Evolutionary conservation across 2,797 vertebrate genomes (phyloP).

Genomic region (Salarias fasciatus): DNA sequence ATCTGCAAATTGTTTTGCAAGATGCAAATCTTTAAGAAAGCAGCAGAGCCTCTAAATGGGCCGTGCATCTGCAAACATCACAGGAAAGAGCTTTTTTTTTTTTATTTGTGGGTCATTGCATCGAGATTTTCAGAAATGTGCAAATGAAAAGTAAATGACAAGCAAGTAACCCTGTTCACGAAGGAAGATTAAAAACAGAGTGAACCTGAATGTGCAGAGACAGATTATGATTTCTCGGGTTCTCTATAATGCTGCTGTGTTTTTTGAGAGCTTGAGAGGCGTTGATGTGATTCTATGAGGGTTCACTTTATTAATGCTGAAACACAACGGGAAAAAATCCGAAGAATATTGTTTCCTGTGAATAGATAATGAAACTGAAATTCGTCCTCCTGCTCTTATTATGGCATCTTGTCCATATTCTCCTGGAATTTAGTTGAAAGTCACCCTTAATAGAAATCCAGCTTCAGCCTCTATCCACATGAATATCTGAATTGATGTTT

Average conservation of each 20-base stretch:
- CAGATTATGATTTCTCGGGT: too few relatives aligned
- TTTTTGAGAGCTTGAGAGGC: not conserved
- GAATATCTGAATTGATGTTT: too few relatives aligned
- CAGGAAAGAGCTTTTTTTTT: not conserved
- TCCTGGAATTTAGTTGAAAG: too few relatives aligned
- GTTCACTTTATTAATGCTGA: not conserved
- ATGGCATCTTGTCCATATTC: not conserved
- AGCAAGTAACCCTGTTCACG: too few relatives aligned
- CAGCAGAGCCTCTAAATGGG: not conserved
- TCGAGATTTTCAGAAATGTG: too few relatives aligned
- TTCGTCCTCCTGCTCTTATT: not conserved
- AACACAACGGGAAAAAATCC: not conserved
- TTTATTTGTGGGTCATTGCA: too few relatives aligned
- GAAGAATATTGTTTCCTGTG: constrained; percentile 15
- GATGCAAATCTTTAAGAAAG: constrained; percentile 24
- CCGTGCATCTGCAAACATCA: constrained; percentile 3
- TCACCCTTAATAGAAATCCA: too few relatives aligned
- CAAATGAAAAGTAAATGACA: too few relatives aligned
- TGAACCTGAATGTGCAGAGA: too few relatives aligned
- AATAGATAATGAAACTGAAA: not conserved
- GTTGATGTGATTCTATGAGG: not conserved
- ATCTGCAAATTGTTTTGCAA: constrained; percentile 21
- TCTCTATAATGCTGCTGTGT: not conserved
- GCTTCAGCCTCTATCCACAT: too few relatives aligned
- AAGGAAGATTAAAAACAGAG: too few relatives aligned